Evolutionary conservation across 2,888 invertebrate species (phyloP).

Genomic region (Acronicta psi): DNA sequence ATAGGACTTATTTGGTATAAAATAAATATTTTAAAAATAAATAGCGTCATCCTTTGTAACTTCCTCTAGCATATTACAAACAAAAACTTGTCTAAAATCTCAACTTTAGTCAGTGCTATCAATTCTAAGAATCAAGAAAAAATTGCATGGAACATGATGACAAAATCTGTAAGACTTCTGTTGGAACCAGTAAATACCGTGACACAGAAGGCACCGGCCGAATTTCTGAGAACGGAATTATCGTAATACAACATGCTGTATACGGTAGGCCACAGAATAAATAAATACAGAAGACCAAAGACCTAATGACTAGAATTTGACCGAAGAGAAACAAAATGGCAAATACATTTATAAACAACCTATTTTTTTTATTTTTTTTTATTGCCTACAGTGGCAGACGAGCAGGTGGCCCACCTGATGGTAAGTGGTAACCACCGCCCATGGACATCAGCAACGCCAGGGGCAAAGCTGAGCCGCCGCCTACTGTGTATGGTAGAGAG

Average conservation of each 20-base stretch:
- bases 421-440: too few species aligned
- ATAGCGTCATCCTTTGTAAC: slow-evolving; percentile 27
- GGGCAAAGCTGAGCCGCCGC: too few species aligned
- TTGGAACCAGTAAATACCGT: slow-evolving; percentile 7
- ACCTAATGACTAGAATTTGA: too few species aligned
- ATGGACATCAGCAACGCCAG: too few species aligned
- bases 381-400: too few species aligned
- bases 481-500: too few species aligned
- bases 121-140: background rate
- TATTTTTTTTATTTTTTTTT: too few species aligned
- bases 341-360: too few species aligned
- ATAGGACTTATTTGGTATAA: slow-evolving; percentile 10
- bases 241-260: slow-evolving; percentile 18
- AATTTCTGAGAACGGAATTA: slow-evolving; percentile 21
- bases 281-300: too few species aligned
- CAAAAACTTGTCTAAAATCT: background rate
- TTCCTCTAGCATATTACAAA: slow-evolving; percentile 5
- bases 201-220: slow-evolving; percentile 7
- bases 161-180: slow-evolving; percentile 4
- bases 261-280: slow-evolving; percentile 17
- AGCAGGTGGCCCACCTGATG: too few species aligned
- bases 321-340: too few species aligned
- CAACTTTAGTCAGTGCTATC: background rate
- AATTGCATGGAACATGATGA: background rate
- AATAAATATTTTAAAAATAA: slow-evolving; percentile 3